Base-by-base conservation (phyloP, 1,140 invertebrate genomes). In the Maconellicoccus hirsutus region DNA sequence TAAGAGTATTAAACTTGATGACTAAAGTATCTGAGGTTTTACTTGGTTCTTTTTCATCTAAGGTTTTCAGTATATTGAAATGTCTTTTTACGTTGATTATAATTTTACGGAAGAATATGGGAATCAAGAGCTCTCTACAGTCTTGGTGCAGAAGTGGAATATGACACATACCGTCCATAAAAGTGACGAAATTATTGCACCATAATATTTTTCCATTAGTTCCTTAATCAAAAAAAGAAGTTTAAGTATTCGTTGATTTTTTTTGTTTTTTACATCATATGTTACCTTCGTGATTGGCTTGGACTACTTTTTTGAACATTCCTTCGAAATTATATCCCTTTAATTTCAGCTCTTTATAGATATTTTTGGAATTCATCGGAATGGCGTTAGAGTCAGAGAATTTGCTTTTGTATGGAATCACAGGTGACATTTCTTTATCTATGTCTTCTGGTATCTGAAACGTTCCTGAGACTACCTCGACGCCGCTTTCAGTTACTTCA, bases 151-250 rank as follows among this genome's bases (percentile, higher is more conserved):
- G 79, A 74, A 97, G 89, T 59, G 83, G 85, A 73, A 94, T 93
- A 79, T 98, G 95, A 22, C 98, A 83, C 86, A 98, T 91, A 0
- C 91, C 94, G 77, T 98, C 96, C 75, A 98, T 86, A 79, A 88
- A 97, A 12, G 92, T 87, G 52, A 96, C 86, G 94, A 94, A 98
- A 78, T 96, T 90, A 63, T 87, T 84, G 21, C 84, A 83, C 94
- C 94, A 98, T 70, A 83, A 78, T 26, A 94, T 76, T 77, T 69
- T 74, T 33, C 0, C 72, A 66, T 38, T 76, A 14, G 66, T 26
- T 33, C 73, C 73, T 72, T 33, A n/a, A n/a, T n/a, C n/a, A n/a
- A 26, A 71, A 16, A 25, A 70, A 61, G 22, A 10, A 1, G 39
- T 22, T 63, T n/a, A 1, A 19, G 21, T 21, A 39, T 19, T 59